These are phyloP conservation scores for Phortica okadai DNA, from an alignment of 2,888 invertebrate species.

Conservation along the genomic window DNA sequence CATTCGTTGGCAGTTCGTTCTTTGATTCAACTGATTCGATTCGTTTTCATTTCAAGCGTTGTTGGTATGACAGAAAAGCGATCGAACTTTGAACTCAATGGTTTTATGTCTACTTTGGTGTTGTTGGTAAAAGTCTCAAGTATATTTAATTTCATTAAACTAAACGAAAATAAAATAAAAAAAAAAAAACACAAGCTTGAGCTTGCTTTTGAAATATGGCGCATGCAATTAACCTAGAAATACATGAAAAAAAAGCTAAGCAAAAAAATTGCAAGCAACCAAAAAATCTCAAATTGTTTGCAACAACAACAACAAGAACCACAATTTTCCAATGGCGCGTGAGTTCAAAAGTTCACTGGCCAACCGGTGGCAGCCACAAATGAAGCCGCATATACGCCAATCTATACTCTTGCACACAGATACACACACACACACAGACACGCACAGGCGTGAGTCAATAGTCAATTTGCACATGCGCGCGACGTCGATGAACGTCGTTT, in stretches of 20 bases:
- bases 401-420: background rate
- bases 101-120: background rate
- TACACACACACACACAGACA: background rate
- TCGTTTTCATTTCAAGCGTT: constrained; percentile 39
- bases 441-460: constrained; percentile 48
- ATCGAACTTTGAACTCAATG: background rate
- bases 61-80: background rate
- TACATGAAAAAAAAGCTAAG: background rate
- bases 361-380: constrained; percentile 40
- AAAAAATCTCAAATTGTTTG: background rate
- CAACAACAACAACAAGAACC: background rate
- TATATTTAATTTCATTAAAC: no score
- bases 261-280: constrained; percentile 9
- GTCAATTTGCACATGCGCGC: constrained; percentile 49
- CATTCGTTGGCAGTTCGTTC: constrained; percentile 53
- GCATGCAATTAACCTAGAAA: background rate
- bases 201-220: no score
- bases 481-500: background rate
- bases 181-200: no score
- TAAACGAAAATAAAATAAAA: no score
- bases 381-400: background rate
- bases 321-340: constrained; percentile 54
- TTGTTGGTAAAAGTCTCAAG: background rate
- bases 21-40: constrained; percentile 46
- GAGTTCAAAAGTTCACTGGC: constrained; percentile 62